Base-by-base conservation (phyloP, 2,113 vertebrate species). In the Vimba vimba region DNA sequence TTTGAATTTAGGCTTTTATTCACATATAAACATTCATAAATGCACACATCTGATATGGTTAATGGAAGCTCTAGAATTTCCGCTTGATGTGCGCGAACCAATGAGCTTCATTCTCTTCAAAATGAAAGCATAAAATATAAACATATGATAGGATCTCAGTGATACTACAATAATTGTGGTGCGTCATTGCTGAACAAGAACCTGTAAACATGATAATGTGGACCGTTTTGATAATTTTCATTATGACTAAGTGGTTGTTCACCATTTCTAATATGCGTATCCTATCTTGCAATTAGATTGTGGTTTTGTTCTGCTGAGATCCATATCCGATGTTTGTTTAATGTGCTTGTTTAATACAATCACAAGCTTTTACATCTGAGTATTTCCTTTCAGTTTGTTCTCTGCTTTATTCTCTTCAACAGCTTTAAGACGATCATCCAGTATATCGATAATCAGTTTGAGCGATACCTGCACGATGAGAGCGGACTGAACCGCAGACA, bases 361-460 rank as follows among this genome's bases (percentile, higher is more conserved):
- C 33, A 80, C 88, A 45, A 15, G 33, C 74, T 87, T 88, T 59
- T 39, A 81, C 83, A 74, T 74, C 43, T 15, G 11, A 74, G 43
- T 68, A 60, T 55, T 89, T 52, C 73, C 86, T 33, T 19, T 7
- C n/a, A 33, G 21, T 68, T 86, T 62, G 30, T 62, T 85, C 60
- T 85, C 36, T 84, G 60, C 19, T 66, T 82, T 60, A 9, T 84
- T 77, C 36, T 79, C 9, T 74, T 45, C 1, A 4, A 1, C 92
- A 97, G 97, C 90, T 97, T 98, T 92, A 97, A 95, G 93, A 97
- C 97, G 39, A 97, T 96, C 87, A 97, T 97, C 93, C 96, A 96
- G 82, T 97, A 96, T 88, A 96, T 96, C 79, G 96, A 98, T 91
- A 96, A 96, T 92, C 96, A 97, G 91, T 96, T 96, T 93, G 96